Evolutionary conservation across 2,888 invertebrate species (phyloP).

Genomic region (Baccha elongata): DNA sequence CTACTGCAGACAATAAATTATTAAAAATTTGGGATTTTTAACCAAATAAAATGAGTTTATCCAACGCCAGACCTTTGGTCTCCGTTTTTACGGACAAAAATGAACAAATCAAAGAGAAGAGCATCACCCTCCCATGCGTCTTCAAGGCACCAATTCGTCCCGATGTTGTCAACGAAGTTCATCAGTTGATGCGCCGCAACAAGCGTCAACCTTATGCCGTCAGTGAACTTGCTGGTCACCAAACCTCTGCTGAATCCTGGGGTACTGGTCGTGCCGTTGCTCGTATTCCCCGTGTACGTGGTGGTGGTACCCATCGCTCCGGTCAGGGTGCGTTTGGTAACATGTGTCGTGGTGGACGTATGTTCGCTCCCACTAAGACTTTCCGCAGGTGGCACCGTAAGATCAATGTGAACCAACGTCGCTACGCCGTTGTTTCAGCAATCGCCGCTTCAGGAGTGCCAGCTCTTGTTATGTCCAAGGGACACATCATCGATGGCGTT

Average conservation of each 20-base stretch:
- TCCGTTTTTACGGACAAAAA: constrained; percentile 98
- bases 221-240: constrained; percentile 98
- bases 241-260: constrained; percentile 99
- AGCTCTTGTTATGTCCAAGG: constrained; percentile 97
- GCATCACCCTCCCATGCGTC: constrained; percentile 94
- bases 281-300: constrained; percentile 99
- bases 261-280: constrained; percentile 99
- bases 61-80: constrained; percentile 95
- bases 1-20: constrained; percentile 78
- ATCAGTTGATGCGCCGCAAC: constrained; percentile 98
- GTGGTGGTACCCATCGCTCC: constrained; percentile 99
- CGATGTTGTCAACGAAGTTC: constrained; percentile 98
- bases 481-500: constrained; percentile 94
- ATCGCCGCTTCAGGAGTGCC: constrained; percentile 99
- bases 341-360: constrained; percentile 99
- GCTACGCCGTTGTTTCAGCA: constrained; percentile 98
- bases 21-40: constrained; percentile 78
- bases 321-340: constrained; percentile 99
- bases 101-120: constrained; percentile 89
- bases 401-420: constrained; percentile 97
- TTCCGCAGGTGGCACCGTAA: constrained; percentile 99
- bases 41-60: constrained; percentile 85
- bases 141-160: constrained; percentile 99
- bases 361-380: constrained; percentile 99
- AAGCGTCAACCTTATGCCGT: constrained; percentile 98